Conservation (phyloP, 2,113 vertebrate genomes). For the Oreotrochilus melanogaster region DNA sequence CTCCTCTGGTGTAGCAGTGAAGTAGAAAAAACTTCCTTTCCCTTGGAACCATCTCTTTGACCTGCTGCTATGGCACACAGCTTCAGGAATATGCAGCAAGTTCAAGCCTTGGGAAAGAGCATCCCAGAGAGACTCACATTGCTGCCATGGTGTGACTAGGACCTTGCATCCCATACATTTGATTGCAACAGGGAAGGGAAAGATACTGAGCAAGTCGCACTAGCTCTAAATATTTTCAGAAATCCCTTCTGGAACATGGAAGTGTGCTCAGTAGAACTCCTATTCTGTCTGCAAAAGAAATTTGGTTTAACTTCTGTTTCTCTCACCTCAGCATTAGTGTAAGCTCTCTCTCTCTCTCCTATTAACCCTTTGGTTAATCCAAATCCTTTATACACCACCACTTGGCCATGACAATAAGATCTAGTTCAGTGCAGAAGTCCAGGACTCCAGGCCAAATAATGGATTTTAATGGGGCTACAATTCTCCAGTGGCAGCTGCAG, state of each 20-base stretch:
- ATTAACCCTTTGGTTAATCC: neutral
- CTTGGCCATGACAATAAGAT: neutral
- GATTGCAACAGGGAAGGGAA: neutral
- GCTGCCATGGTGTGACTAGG: neutral
- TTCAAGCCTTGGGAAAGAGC: neutral
- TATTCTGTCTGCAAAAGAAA: neutral
- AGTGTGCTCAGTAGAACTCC: neutral
- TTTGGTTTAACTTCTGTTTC: neutral
- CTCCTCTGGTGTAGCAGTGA: neutral
- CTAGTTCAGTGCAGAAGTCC: constrained; percentile 13
- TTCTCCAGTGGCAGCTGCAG: constrained; percentile 25
- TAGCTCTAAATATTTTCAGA: neutral
- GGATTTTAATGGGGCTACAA: constrained; percentile 35
- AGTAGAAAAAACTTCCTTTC: neutral
- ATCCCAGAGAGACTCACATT: neutral
- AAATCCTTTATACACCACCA: neutral
- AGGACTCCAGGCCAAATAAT: neutral
- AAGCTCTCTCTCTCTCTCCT: neutral
- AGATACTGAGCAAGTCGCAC: neutral
- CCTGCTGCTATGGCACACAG: neutral
- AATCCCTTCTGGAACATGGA: neutral
- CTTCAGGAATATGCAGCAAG: neutral
- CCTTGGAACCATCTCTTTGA: neutral
- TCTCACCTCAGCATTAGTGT: neutral
- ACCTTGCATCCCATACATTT: fast-evolving